phyloP scores from a whole-genome alignment of 2,113 vertebrate species.

The Bufo gargarizans region DNA sequence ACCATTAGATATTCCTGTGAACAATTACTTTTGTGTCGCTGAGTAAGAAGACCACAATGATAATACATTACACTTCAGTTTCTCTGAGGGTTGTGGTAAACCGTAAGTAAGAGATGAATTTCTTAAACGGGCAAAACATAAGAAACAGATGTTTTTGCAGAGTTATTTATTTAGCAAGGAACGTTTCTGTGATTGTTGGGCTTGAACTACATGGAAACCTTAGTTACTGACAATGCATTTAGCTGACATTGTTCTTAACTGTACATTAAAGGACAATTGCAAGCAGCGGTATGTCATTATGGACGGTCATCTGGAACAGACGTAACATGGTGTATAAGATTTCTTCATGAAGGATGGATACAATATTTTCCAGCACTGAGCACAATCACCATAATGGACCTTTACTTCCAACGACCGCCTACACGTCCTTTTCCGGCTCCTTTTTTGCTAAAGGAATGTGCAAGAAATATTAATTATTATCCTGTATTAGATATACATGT shows the following conservation, averaged over 20 bases:
- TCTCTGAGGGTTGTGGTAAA: slow-evolving; percentile 10
- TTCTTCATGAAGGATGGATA: not conserved
- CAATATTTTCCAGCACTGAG: not conserved
- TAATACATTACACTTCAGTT: not conserved
- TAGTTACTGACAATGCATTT: not conserved
- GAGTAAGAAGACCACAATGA: not conserved
- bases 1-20: not conserved
- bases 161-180: slow-evolving; percentile 38
- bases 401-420: slow-evolving; percentile 74
- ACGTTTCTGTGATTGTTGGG: not conserved
- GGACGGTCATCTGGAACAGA: not conserved
- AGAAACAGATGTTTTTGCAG: slow-evolving; percentile 17
- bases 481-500: not conserved
- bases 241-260: not conserved
- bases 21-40: not conserved
- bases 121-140: not conserved
- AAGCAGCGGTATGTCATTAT: too few relatives aligned
- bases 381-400: not conserved
- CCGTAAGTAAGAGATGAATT: not conserved
- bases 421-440: slow-evolving; percentile 71
- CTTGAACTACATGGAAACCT: not conserved
- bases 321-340: not conserved
- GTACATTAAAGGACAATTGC: not conserved
- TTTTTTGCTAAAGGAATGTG: slow-evolving; percentile 65
- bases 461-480: not conserved